Base-by-base conservation (phyloP, 2,888 invertebrate species). In the Parapristionchus giblindavisi region DNA sequence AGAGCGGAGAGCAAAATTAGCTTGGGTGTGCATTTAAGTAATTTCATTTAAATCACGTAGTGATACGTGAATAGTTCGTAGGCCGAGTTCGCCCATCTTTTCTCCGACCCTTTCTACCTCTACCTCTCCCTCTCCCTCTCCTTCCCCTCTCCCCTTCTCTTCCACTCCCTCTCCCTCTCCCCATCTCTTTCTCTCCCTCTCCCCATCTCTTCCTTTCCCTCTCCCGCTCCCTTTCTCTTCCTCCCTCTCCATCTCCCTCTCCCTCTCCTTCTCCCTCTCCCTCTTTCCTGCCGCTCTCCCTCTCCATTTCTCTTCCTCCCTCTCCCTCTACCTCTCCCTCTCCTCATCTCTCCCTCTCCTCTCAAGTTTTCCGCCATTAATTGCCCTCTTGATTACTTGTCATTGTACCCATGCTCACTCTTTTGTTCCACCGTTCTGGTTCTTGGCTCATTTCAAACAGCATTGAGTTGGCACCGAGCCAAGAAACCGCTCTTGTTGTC, bases 151-250 rank as follows among this genome's bases (percentile, higher is more conserved):
- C 24, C 32, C n/a, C 60, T n/a, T 14, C 60, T 60, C 60, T 36
- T 38, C 21, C 34, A 0, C 24, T 36, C 24, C 11, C 60, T 17
- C 29, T n/a, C n/a, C 38, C 60, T 36, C 60, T 60, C 60, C 5
- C 60, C 36, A 5, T 6, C 34, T 38, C 34, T 0, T 38, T 17
- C 34, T 24, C 38, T 36, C 38, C 60, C 34, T 60, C 38, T 36
- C 60, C 60, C 36, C 60, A 60, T 60, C 60, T n/a, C 34, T n/a
- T 8, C 58, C n/a, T 29, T 56, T 11, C 58, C 17, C 24, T 60
- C n/a, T n/a, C n/a, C n/a, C n/a, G n/a, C n/a, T n/a, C n/a, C n/a
- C n/a, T n/a, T n/a, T n/a, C n/a, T n/a, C n/a, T n/a, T n/a, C n/a
- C n/a, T n/a, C n/a, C n/a, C n/a, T n/a, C n/a, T n/a, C n/a, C n/a